Conservation (phyloP, 2,797 vertebrate species). For the Sciurus vulgaris region DNA sequence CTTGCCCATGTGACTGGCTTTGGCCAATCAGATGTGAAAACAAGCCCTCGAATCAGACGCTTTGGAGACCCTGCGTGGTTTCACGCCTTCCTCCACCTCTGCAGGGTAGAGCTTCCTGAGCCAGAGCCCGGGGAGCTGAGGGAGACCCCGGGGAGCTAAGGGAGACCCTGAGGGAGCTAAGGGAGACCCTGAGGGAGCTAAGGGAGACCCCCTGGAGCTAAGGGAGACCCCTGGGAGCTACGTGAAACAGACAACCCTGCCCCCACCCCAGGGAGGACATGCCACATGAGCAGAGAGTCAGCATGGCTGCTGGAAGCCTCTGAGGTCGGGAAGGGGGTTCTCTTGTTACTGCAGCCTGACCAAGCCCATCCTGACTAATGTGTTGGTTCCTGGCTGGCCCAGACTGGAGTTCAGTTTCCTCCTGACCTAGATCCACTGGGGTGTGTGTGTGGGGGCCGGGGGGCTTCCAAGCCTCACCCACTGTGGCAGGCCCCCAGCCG, state of each 20-base stretch:
- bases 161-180: too few species aligned
- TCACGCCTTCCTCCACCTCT: neutral
- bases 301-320: neutral
- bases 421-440: neutral
- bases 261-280: rapidly evolving
- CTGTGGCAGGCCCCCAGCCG: neutral
- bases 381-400: rapidly evolving
- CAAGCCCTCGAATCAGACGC: neutral
- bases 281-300: neutral
- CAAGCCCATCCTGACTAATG: neutral
- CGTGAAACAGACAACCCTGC: neutral
- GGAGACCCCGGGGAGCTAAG: rapidly evolving
- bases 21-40: neutral
- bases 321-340: neutral
- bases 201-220: too few species aligned
- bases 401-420: neutral
- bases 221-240: too few species aligned
- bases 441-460: too few species aligned
- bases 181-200: too few species aligned
- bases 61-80: neutral
- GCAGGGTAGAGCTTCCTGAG: neutral
- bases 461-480: neutral
- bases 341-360: neutral
- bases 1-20: neutral
- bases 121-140: too few species aligned